Evolutionary conservation across 2,797 vertebrate species (phyloP).

Genomic region (Gephyroberyx darwinii): DNA sequence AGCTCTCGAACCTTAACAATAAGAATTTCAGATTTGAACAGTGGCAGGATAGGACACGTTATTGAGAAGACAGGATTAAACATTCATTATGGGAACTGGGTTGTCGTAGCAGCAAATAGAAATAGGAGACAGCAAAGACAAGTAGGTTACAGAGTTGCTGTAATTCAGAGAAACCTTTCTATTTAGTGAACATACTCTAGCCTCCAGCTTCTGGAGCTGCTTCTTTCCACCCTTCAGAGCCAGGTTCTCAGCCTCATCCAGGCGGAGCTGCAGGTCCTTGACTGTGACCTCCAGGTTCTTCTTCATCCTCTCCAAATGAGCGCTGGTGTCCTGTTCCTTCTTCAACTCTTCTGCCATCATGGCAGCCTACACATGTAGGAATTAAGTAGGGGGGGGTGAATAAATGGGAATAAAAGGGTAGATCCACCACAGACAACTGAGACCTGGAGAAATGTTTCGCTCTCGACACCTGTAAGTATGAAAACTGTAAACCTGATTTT

Average conservation of each 20-base stretch:
- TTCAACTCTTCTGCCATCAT: slow-evolving; percentile 96
- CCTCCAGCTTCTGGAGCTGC: slow-evolving; percentile 89
- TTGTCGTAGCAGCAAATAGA: not conserved
- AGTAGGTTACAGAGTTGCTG: no score
- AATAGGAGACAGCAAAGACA: not conserved
- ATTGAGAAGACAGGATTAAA: not conserved
- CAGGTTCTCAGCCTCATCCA: slow-evolving; percentile 91
- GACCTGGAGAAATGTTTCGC: not conserved
- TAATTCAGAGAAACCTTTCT: not conserved
- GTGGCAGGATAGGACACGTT: not conserved
- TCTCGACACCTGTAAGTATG: not conserved
- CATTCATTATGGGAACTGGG: no score
- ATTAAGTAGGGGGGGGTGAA: not conserved
- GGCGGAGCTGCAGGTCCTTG: slow-evolving; percentile 88
- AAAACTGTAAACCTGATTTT: no score
- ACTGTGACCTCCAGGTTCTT: slow-evolving; percentile 88
- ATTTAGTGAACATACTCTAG: slow-evolving; percentile 73
- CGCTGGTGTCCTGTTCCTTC: slow-evolving; percentile 92
- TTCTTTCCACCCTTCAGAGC: slow-evolving; percentile 91
- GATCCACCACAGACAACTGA: not conserved
- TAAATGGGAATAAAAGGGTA: not conserved
- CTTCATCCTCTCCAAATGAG: slow-evolving; percentile 93
- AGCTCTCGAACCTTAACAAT: slow-evolving; percentile 84
- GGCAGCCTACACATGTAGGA: slow-evolving; percentile 79
- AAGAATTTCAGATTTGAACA: not conserved